Base-by-base conservation (phyloP, 2,888 invertebrate genomes). In the Campoplex capitator region DNA sequence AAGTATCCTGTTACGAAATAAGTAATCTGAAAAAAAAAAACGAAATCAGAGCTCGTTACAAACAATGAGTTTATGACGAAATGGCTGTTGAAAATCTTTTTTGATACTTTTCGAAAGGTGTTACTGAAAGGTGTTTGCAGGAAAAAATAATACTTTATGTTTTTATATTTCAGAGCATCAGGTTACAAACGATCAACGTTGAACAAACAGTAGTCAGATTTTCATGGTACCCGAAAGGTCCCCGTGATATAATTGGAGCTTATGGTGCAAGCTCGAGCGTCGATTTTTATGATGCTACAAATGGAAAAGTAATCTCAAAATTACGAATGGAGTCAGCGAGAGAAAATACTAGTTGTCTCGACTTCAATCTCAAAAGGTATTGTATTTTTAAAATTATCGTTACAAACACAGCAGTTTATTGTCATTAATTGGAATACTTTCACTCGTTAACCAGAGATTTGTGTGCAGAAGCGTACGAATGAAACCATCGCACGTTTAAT, bases 311-410 rank as follows among this genome's bases (percentile, higher is more conserved):
- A 4, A 56, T 92, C 23, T 86, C 89, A 1, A 91, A 92, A 82
- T 81, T 91, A n/a, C 90, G 91, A 83, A 88, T 94, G 28, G 90
- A 93, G 62, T 89, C 91, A 0, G 87, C 88, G 18, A 90, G 92
- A 77, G 89, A 91, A 78, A 92, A 92, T 76, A 91, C 92, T 6
- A 93, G 91, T 70, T 92, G 92, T 28, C 83, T 94, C 58, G 88
- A 91, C 74, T 92, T 94, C 23, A 93, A 94, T 91, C 89, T 89
- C 16, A 94, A 93, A 80, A 92, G 93, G 94, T 94, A 90, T n/a
- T 56, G 9, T 62, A 42, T 58, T 45, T 3, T 42, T 32, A 6
- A 8, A 8, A 32, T n/a, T 32, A 65, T 76, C 35, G 7, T 65
- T 75, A 3, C 65, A 32, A 42, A 23, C 4, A 28, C 38, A n/a